These are phyloP conservation scores for Ceuthmochares aereus DNA, from an alignment of 2,113 vertebrate genomes.

Conservation along the genomic window DNA sequence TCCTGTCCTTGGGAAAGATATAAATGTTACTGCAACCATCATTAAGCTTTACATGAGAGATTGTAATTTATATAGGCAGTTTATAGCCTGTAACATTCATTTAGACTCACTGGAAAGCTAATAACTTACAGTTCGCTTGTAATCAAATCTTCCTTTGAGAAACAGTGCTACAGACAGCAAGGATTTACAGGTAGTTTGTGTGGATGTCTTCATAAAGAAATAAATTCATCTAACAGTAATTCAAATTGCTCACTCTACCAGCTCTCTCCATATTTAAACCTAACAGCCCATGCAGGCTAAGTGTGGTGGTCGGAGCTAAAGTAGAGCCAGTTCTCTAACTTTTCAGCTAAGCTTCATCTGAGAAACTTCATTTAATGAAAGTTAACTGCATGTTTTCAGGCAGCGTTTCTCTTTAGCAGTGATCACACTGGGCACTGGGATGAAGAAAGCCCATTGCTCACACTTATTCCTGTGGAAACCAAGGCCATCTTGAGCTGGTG, in stretches of 20 bases:
- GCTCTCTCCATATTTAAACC: background rate
- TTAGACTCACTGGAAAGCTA: constrained; percentile 35
- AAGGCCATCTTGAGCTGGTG: too few species aligned
- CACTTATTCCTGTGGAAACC: too few species aligned
- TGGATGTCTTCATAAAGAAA: background rate
- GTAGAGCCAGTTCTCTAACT: too few species aligned
- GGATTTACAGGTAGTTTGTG: constrained; percentile 1
- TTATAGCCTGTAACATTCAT: constrained; percentile 41
- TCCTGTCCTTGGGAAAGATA: background rate
- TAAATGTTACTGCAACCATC: background rate
- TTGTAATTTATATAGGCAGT: background rate
- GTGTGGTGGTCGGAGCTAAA: too few species aligned
- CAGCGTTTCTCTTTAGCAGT: too few species aligned
- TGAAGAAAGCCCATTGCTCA: too few species aligned
- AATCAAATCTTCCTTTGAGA: constrained; percentile 31
- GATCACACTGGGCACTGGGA: too few species aligned
- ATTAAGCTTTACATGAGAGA: background rate
- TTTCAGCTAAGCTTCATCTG: too few species aligned
- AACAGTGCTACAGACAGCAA: background rate
- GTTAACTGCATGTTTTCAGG: too few species aligned
- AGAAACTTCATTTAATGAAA: too few species aligned
- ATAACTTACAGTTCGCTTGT: constrained; percentile 14
- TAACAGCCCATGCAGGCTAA: background rate
- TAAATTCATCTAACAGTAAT: background rate
- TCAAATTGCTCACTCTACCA: background rate